Evolutionary conservation across 2,113 vertebrate species (phyloP), one percentile per base, ranked within the genome.

Genomic region (Sorex fumeus): DNA sequence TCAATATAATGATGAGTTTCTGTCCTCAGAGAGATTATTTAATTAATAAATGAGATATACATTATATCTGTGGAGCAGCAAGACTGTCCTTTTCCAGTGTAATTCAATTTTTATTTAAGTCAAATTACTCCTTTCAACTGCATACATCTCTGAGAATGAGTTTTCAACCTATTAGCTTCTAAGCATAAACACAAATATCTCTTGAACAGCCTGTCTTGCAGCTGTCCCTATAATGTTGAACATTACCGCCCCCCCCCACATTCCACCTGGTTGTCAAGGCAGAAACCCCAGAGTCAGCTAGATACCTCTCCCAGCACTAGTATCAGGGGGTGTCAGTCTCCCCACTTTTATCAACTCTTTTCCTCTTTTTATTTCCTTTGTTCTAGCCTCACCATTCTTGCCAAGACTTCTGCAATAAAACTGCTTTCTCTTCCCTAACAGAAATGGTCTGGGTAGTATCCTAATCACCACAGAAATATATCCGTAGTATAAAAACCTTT

Each of bases 351-450:
- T 30, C 23, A 28, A 15, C 45, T 45, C 40, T 3, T 30, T 66
- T 16, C 43, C 8, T 79, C 66, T 82, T 10, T 82, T 40, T 9
- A 43, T 3, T 13, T 78, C 84, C 47, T 75, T 21, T 62, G 53
- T 45, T 76, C 13, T 67, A 84, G 45, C 25, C 60, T 90, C n/a
- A 67, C 28, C 0, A 1, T 66, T 91, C 76, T 88, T 91, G 25
- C 23, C 10, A 27, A 82, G 79, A 77, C 25, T 77, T 95, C 71
- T 86, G 36, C 30, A 81, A 66, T 43, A 69, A 57, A 45, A 27
- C 71, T 34, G 43, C 6, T 86, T 84, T 83, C 72, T 92, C 82
- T 82, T 62, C 32, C 64, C 72, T 47, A 85, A 78, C 32, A 81
- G 6, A 81, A 93, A 95, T 5, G 3, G 40, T 47, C 50, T 77